These are phyloP conservation scores for Ptyas mucosa DNA, from an alignment of 2,113 vertebrate species.

Conservation along the genomic window DNA sequence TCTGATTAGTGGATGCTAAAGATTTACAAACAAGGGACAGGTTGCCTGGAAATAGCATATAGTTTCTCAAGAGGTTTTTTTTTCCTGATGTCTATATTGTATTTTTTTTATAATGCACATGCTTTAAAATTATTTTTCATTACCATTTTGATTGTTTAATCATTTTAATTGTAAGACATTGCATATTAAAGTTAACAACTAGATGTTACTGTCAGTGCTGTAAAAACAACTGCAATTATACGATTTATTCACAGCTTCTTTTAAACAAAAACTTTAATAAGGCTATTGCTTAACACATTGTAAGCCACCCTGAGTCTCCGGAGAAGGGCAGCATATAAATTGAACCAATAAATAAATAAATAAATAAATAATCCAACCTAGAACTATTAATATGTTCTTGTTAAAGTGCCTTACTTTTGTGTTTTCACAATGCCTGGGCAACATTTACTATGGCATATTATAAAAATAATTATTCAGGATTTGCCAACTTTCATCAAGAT, in stretches of 20 bases:
- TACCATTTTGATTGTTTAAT: neutral
- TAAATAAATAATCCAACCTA: too few relatives aligned
- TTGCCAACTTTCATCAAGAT: neutral
- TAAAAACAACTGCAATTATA: neutral
- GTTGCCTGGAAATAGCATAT: constrained; percentile 5
- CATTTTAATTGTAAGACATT: neutral
- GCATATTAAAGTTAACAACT: neutral
- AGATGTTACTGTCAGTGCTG: neutral
- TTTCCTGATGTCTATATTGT: neutral
- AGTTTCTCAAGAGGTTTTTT: neutral
- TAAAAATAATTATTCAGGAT: neutral
- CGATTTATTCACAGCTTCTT: neutral
- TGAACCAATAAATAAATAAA: too few relatives aligned
- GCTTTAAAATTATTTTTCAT: neutral
- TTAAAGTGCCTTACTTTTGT: neutral
- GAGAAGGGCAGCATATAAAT: too few relatives aligned
- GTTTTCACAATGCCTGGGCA: neutral
- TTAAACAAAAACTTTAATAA: neutral
- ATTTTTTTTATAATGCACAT: neutral
- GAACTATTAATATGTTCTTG: neutral
- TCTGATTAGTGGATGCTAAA: constrained; percentile 20
- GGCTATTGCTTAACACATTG: too few relatives aligned
- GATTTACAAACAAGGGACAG: constrained; percentile 44
- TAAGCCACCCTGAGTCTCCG: too few relatives aligned
- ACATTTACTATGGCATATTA: neutral